These are phyloP conservation scores for Tigriopus japonicus DNA, from an alignment of 1,140 invertebrate species.

Conservation along the genomic window DNA sequence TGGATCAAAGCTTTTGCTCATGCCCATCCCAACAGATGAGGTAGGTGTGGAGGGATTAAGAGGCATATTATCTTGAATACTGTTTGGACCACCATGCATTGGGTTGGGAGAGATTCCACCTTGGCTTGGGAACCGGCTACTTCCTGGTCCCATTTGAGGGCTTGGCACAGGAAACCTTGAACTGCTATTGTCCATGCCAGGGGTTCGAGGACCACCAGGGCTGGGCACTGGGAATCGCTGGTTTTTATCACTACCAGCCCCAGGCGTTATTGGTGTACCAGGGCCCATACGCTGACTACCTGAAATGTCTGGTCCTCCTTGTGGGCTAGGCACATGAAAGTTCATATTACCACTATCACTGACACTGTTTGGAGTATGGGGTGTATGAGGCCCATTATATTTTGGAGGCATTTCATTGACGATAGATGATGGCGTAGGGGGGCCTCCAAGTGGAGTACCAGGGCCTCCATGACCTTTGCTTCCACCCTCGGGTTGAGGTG, in stretches of 20 bases:
- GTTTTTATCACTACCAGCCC: conserved; percentile 24
- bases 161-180: conserved; percentile 14
- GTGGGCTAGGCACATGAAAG: conserved; percentile 1
- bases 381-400: conserved; percentile 18
- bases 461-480: conserved; percentile 7
- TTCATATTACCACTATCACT: conserved; percentile 8
- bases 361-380: conserved; percentile 16
- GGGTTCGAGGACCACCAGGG: conserved; percentile 13
- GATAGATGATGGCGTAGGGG: conserved; percentile 17
- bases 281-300: conserved; percentile 20
- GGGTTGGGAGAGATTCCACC: conserved; percentile 19
- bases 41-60: conserved; percentile 55
- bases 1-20: conserved; percentile 50
- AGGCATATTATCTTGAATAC: conserved; percentile 49
- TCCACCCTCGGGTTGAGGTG: conserved; percentile 9
- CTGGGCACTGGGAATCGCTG: conserved; percentile 18
- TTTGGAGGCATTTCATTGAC: conserved; percentile 15
- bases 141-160: neutral
- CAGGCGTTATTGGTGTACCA: conserved; percentile 26
- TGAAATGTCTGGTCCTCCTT: neutral
- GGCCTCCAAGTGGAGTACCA: conserved; percentile 17
- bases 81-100: conserved; percentile 17
- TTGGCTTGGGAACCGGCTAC: conserved; percentile 3
- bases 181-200: neutral
- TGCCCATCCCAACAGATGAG: conserved; percentile 25